Conservation (phyloP, 2,888 invertebrate species). For the Amphipoea oculea region DNA sequence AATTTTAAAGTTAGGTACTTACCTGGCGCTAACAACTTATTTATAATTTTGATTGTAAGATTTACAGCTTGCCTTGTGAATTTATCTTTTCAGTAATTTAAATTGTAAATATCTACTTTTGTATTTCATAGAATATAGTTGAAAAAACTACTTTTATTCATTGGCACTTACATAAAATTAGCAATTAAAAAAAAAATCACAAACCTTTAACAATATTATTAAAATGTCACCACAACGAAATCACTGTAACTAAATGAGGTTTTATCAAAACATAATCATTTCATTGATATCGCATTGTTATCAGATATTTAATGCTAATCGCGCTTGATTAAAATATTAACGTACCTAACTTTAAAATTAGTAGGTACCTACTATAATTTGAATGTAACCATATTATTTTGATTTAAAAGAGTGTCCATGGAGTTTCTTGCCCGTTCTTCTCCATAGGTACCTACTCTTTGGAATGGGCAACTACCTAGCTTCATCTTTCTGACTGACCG, state of each 20-base stretch:
- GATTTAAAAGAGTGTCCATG: too few relatives aligned
- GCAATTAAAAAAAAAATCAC: slow-evolving; percentile 19
- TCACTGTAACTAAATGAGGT: slow-evolving; percentile 59
- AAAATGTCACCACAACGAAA: slow-evolving; percentile 52
- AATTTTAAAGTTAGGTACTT: slow-evolving; percentile 2
- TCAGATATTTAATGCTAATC: slow-evolving; percentile 54
- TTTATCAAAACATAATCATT: slow-evolving; percentile 55
- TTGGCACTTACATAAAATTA: too few relatives aligned
- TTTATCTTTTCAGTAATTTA: not conserved
- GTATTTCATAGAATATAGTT: not conserved
- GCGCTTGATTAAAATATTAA: slow-evolving; percentile 33
- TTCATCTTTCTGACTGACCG: too few relatives aligned
- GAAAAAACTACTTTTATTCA: not conserved
- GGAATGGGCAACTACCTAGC: too few relatives aligned
- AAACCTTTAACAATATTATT: slow-evolving; percentile 36
- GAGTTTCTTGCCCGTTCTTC: too few relatives aligned
- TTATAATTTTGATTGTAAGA: not conserved
- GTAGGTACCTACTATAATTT: not conserved
- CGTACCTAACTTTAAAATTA: slow-evolving; percentile 9
- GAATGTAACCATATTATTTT: too few relatives aligned
- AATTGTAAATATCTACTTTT: not conserved
- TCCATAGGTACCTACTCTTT: too few relatives aligned
- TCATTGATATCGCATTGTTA: slow-evolving; percentile 48
- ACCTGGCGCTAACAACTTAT: too few relatives aligned
- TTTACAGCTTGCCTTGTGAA: not conserved